Conservation (phyloP, 2,888 invertebrate species). For the Abrostola triplasia region DNA sequence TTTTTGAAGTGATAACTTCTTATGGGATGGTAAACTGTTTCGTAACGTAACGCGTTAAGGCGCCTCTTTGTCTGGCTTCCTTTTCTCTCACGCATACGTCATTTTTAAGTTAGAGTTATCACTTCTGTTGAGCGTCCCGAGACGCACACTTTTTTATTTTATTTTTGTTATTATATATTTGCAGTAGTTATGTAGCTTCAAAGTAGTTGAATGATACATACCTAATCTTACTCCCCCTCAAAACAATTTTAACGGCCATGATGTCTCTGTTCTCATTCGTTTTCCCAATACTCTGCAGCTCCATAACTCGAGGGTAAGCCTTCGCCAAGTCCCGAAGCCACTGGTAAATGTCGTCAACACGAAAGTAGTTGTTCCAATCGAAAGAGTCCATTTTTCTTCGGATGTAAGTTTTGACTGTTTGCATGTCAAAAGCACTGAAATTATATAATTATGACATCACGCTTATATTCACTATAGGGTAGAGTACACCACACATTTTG, state of each 20-base stretch:
- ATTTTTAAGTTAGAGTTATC: too few species aligned
- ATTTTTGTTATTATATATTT: too few species aligned
- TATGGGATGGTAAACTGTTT: too few species aligned
- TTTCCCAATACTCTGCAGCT: constrained; percentile 72
- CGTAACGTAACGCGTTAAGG: too few species aligned
- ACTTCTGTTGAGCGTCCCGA: too few species aligned
- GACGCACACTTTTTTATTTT: too few species aligned
- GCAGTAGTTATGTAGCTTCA: too few species aligned
- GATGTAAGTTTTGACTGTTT: constrained; percentile 72
- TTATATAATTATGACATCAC: background rate
- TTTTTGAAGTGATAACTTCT: too few species aligned
- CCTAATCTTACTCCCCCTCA: constrained; percentile 50
- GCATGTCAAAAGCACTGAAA: constrained; percentile 73
- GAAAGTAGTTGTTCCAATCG: constrained; percentile 88
- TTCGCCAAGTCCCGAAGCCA: constrained; percentile 86
- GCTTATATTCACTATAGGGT: background rate
- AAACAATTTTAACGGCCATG: constrained; percentile 61
- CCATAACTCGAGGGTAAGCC: constrained; percentile 77
- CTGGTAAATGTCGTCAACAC: constrained; percentile 87
- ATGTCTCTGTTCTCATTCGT: constrained; percentile 78
- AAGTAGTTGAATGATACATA: too few species aligned
- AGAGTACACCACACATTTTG: too few species aligned
- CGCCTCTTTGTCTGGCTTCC: too few species aligned
- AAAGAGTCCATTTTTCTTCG: constrained; percentile 73
- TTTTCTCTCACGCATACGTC: too few species aligned